Evolutionary conservation across 2,113 vertebrate genomes (phyloP).

Genomic region (Sander vitreus): DNA sequence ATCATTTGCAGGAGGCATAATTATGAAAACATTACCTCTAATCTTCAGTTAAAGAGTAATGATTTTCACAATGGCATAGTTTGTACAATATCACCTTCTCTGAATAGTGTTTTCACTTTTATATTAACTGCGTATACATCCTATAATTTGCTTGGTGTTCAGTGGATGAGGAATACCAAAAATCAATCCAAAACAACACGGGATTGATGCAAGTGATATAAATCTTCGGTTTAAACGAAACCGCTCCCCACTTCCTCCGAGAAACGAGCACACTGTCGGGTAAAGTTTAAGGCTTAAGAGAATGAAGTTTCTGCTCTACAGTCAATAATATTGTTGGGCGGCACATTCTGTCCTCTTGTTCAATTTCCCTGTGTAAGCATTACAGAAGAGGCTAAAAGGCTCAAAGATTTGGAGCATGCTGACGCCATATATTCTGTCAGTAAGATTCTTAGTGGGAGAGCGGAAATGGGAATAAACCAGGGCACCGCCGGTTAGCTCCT

Average conservation of each 20-base stretch:
- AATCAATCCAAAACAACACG: background rate
- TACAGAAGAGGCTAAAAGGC: constrained; percentile 70
- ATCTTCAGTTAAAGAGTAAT: constrained; percentile 21
- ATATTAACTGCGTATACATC: background rate
- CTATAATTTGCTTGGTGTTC: background rate
- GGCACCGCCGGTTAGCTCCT: constrained; percentile 30
- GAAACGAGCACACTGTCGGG: constrained; percentile 20
- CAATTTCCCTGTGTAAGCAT: constrained; percentile 78
- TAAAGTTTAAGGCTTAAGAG: constrained; percentile 66
- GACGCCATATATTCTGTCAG: constrained; percentile 70
- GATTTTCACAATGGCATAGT: constrained; percentile 3
- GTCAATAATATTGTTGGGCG: constrained; percentile 60
- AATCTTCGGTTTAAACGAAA: constrained; percentile 45
- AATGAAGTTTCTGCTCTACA: constrained; percentile 62
- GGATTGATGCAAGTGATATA: constrained; percentile 36
- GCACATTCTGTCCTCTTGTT: constrained; percentile 55
- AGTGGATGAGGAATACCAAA: background rate
- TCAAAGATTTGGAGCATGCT: constrained; percentile 76
- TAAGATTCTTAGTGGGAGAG: constrained; percentile 71
- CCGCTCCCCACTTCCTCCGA: constrained; percentile 25
- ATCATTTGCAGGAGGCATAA: constrained; percentile 11
- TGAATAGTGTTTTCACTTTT: background rate
- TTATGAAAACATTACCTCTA: constrained; percentile 28
- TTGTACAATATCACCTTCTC: constrained; percentile 9
- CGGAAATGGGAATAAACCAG: constrained; percentile 60